Percentiles rank a stretch among this genome's conserved stretches.
Conservation (phyloP, 2,888 invertebrate genomes). For the Acronicta alni region DNA sequence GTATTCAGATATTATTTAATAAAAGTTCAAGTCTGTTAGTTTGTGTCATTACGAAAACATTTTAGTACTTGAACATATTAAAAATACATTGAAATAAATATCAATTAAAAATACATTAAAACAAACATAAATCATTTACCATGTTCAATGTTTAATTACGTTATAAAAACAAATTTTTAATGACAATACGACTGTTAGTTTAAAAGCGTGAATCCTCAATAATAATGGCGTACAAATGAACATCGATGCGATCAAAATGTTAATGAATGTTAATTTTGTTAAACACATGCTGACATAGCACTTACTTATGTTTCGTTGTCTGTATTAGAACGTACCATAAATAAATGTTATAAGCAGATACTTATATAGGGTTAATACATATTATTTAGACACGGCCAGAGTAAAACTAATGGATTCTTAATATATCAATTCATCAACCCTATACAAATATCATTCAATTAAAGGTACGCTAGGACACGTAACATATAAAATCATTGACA, state of each 20-base stretch:
- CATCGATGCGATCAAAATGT: constrained; percentile 43
- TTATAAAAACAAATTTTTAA: constrained; percentile 21
- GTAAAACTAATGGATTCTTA: neutral
- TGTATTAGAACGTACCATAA: constrained; percentile 18
- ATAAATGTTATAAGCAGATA: constrained; percentile 22
- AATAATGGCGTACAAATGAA: constrained; percentile 49
- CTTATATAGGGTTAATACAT: constrained; percentile 39
- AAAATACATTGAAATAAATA: neutral
- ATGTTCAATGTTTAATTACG: constrained; percentile 5
- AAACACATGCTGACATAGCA: constrained; percentile 48
- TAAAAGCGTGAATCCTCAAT: constrained; percentile 58
- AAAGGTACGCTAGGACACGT: constrained; percentile 33
- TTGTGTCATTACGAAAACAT: constrained; percentile 1
- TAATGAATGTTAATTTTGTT: constrained; percentile 51
- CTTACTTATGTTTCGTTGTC: constrained; percentile 23
- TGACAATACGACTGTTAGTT: constrained; percentile 53
- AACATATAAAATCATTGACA: constrained; percentile 30
- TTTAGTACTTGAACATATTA: constrained; percentile 11
- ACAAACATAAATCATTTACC: constrained; percentile 8
- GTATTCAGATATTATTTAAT: no score
- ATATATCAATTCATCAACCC: constrained; percentile 14
- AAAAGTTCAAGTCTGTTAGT: neutral
- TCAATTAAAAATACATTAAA: neutral
- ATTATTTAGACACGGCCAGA: neutral
- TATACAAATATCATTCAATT: constrained; percentile 23